Conservation (phyloP, 2,797 vertebrate genomes). For the Tokudaia muenninki region DNA sequence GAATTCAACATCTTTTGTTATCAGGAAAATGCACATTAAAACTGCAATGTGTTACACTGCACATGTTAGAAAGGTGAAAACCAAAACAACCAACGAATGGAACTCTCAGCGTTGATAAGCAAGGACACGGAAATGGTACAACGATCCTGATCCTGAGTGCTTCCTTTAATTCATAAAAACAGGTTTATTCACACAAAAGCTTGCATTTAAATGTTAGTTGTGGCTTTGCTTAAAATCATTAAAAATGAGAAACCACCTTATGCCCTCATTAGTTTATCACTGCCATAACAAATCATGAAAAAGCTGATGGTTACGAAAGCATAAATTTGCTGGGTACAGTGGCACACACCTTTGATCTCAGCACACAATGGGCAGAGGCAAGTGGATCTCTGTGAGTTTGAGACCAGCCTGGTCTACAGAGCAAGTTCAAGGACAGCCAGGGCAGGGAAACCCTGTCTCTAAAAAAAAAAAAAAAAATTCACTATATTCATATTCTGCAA, state of each 20-base stretch:
- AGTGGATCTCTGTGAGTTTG: not conserved
- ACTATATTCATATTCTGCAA: not conserved
- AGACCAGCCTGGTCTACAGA: not conserved
- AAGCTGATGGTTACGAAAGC: not conserved
- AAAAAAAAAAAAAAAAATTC: not conserved
- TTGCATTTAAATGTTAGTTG: not conserved
- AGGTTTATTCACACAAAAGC: not conserved
- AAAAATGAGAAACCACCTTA: not conserved
- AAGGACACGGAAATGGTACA: not conserved
- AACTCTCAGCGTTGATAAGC: not conserved
- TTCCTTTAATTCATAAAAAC: not conserved
- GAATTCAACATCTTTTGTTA: not conserved
- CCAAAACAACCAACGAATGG: not conserved
- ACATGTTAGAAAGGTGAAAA: not conserved
- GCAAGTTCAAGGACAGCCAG: not conserved
- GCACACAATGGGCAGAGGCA: too few species aligned
- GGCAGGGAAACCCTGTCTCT: not conserved
- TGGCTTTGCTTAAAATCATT: not conserved
- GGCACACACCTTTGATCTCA: not conserved
- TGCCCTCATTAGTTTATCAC: not conserved
- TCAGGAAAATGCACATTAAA: slow-evolving; percentile 20
- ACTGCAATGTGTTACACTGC: not conserved
- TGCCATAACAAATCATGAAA: slow-evolving; percentile 11
- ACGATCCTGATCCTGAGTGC: not conserved
- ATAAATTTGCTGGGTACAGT: not conserved